Conservation (phyloP, 2,888 invertebrate species). For the Phymatocera aterrima region DNA sequence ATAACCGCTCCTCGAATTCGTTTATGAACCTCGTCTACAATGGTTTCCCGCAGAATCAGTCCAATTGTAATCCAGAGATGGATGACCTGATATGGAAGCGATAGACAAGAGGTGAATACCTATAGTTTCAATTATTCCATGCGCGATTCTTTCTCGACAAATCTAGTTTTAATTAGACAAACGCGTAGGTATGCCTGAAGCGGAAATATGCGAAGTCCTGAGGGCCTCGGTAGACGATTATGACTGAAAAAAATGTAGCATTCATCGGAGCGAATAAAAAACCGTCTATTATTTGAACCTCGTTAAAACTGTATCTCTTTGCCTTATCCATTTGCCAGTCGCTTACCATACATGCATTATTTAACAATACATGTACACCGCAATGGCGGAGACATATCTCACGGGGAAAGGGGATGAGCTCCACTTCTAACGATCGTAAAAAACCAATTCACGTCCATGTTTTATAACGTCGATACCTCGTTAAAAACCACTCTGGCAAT, state of each 20-base stretch:
- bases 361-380: background rate
- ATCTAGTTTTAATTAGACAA: background rate
- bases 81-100: background rate
- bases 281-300: slow-evolving; percentile 12
- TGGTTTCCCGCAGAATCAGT: slow-evolving; percentile 38
- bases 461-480: slow-evolving; percentile 13
- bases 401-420: background rate
- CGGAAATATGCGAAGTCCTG: background rate
- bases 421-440: slow-evolving; percentile 35
- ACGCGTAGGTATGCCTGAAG: too few species aligned
- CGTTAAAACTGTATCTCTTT: slow-evolving; percentile 3
- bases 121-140: background rate
- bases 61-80: slow-evolving; percentile 33
- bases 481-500: slow-evolving; percentile 41
- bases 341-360: background rate
- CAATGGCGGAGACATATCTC: background rate
- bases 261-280: background rate
- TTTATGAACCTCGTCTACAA: background rate
- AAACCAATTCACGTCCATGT: background rate
- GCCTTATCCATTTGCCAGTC: background rate
- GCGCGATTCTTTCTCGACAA: too few species aligned
- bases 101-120: background rate
- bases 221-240: slow-evolving; percentile 20
- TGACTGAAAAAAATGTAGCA: slow-evolving; percentile 34
- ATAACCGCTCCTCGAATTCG: background rate